Base-by-base conservation (phyloP, 2,888 invertebrate species). In the Drosophila mettleri region DNA sequence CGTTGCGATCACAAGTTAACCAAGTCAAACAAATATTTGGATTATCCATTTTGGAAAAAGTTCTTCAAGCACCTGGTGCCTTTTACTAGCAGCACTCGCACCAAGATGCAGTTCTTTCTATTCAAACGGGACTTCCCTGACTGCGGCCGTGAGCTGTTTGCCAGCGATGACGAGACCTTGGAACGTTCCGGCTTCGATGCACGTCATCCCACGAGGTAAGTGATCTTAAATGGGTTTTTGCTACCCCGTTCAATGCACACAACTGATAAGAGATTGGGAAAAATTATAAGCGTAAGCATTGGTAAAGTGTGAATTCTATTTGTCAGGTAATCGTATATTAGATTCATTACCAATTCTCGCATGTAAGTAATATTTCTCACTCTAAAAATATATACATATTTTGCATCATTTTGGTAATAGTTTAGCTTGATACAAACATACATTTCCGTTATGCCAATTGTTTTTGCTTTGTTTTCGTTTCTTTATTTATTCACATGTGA, bases 201-300 rank as follows among this genome's bases (percentile, higher is more conserved):
- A 20, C 80, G 81, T 34, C 91, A 91, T 80, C 92, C 88, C 41
- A 92, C 92, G 1, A 87, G 91, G 91, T 91, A 66, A 73, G 82
- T 34, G 12, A 16, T 43, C 8, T 39, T 14, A 8, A 18, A 27
- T 27, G 8, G 16, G 14, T 20, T 41, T 29, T 31, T 22, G 22
- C 24, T 58, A n/a, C 22, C 7, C 2, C 10, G 9, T 16, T 20
- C 43, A 46, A 31, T 10, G 18, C 22, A 14, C 27, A 3, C 9
- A 12, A 1, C 29, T 46, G 57, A 52, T 52, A 34, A 41, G 22
- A 41, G 49, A 54, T 41, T 41, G 55, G 24, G 3, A 14, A 24
- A 10, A 31, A 20, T 14, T n/a, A 9, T 24, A 5, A 31, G 9
- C 4, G 43, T 7, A 16, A 18, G 20, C 14, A n/a, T 20, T 14